Percentiles rank a stretch among this genome's conserved stretches.
Conservation (phyloP, 2,113 vertebrate species). For the Hemichromis elongatus region DNA sequence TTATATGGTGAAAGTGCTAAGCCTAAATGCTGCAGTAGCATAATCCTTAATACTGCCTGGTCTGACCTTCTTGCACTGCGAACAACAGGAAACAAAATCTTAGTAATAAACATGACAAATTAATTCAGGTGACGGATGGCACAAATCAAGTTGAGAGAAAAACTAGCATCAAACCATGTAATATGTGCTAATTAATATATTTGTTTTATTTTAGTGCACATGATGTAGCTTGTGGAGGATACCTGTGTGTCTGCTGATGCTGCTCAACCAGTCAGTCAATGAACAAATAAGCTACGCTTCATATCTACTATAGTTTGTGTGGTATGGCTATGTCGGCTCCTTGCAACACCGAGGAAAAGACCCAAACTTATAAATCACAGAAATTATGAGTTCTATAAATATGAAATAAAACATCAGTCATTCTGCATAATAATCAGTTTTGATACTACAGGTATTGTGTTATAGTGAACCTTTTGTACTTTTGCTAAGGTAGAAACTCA, state of each 20-base stretch:
- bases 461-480: neutral
- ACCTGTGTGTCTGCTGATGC: neutral
- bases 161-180: neutral
- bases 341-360: neutral
- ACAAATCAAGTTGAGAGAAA: neutral
- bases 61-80: conserved; percentile 30
- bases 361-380: neutral
- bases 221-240: conserved; percentile 38
- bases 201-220: neutral
- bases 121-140: conserved; percentile 32
- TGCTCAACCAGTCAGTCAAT: neutral
- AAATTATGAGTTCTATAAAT: neutral
- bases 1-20: neutral
- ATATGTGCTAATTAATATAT: neutral
- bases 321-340: neutral
- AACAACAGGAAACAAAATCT: conserved; percentile 22
- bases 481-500: neutral
- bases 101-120: conserved; percentile 34
- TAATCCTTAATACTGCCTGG: conserved; percentile 7
- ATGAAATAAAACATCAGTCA: neutral
- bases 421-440: neutral
- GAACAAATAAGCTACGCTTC: neutral
- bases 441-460: neutral
- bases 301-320: neutral
- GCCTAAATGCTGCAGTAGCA: conserved; percentile 12